Conservation (phyloP, 1,140 invertebrate species). For the Lineus longissimus region DNA sequence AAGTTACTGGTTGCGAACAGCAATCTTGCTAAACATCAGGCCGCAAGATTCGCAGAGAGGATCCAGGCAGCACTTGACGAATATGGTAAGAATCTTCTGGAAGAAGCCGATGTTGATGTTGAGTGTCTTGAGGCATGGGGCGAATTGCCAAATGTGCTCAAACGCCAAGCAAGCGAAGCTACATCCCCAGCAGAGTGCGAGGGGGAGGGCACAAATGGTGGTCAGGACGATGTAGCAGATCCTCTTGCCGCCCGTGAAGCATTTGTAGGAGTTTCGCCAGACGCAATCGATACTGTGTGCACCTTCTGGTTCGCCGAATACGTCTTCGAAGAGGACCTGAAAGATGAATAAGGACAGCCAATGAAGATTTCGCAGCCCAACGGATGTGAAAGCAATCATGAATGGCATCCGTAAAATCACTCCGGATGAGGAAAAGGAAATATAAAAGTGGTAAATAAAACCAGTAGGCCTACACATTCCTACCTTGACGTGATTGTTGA, state of each 20-base stretch:
- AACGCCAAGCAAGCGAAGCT: constrained; percentile 73
- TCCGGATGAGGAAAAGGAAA: too few relatives aligned
- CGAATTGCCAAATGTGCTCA: constrained; percentile 51
- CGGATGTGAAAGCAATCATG: too few relatives aligned
- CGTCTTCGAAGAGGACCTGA: too few relatives aligned
- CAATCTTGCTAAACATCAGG: constrained; percentile 48
- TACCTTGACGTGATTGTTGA: too few relatives aligned
- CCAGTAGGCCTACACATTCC: too few relatives aligned
- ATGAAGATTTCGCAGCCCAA: too few relatives aligned
- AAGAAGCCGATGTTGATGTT: constrained; percentile 63
- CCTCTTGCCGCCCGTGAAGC: constrained; percentile 64
- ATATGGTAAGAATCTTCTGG: constrained; percentile 59
- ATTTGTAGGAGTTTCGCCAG: constrained; percentile 67
- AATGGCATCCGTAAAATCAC: too few relatives aligned
- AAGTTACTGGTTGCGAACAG: neutral
- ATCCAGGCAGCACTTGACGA: constrained; percentile 62
- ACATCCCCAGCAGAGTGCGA: constrained; percentile 67
- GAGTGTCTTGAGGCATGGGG: constrained; percentile 37
- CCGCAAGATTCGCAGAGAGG: constrained; percentile 64
- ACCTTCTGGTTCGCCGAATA: constrained; percentile 71
- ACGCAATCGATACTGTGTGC: constrained; percentile 68
- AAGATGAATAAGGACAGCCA: too few relatives aligned
- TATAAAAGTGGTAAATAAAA: too few relatives aligned
- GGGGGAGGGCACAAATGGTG: constrained; percentile 64
- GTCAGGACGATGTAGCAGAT: constrained; percentile 68